Evolutionary conservation across 2,797 vertebrate species (phyloP).

Genomic region (Manis pentadactyla): DNA sequence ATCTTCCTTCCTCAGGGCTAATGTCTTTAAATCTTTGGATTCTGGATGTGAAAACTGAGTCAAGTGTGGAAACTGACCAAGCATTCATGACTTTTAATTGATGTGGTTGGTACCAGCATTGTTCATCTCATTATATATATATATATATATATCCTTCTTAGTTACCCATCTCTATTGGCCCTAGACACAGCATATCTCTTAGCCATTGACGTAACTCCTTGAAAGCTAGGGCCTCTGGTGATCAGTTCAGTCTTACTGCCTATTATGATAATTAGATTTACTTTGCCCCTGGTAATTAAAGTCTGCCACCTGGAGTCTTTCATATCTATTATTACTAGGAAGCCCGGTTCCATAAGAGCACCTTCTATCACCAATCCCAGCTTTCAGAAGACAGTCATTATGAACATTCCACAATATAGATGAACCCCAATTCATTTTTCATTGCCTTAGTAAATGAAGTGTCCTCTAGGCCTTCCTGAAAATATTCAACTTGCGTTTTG

Average conservation of each 20-base stretch:
- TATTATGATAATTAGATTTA: background rate
- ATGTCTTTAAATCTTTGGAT: background rate
- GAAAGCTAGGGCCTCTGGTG: background rate
- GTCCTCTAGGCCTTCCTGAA: background rate
- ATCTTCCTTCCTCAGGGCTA: background rate
- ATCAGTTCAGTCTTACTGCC: background rate
- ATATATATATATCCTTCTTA: background rate
- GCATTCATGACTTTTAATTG: background rate
- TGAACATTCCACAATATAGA: background rate
- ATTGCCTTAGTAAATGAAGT: background rate
- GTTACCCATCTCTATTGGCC: background rate
- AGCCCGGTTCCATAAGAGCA: background rate
- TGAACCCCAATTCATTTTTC: background rate
- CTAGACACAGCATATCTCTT: background rate
- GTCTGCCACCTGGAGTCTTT: background rate
- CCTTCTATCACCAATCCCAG: background rate
- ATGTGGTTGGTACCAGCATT: background rate
- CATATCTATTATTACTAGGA: background rate
- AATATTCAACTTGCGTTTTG: background rate
- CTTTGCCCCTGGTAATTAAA: background rate
- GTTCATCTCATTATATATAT: background rate
- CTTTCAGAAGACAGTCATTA: background rate
- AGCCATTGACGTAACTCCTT: background rate
- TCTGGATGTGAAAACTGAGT: background rate
- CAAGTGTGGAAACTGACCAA: background rate